Percentiles rank a stretch among this genome's conserved stretches.
phyloP scores from a whole-genome alignment of 2,113 vertebrate genomes.

The Stegastes partitus region DNA sequence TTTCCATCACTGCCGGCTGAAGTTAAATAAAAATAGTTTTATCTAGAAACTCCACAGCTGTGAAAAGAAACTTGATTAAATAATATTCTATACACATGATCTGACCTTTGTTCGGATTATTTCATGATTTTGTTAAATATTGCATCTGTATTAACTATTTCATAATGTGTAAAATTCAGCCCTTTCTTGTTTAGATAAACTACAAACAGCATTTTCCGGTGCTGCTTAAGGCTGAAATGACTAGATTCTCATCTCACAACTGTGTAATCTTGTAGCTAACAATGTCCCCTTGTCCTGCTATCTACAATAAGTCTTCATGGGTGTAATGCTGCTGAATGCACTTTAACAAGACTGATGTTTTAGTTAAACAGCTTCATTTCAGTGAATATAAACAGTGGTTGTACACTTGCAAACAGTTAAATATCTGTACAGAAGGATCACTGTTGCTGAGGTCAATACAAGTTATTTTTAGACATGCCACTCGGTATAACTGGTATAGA shows the following conservation, averaged over 20 bases:
- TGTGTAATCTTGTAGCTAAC: no score
- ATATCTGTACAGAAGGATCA: conserved; percentile 34
- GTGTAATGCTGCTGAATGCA: background rate
- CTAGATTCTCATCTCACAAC: no score
- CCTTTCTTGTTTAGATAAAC: no score
- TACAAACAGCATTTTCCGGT: background rate
- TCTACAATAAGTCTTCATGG: background rate
- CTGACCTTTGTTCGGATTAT: background rate
- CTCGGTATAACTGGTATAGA: conserved; percentile 18
- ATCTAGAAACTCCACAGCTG: no score
- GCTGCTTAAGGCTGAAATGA: no score
- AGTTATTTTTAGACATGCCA: background rate
- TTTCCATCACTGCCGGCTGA: no score
- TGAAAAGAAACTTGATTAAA: no score
- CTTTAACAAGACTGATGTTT: conserved; percentile 37
- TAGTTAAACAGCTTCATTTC: conserved; percentile 49
- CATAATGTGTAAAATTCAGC: no score
- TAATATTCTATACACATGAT: no score
- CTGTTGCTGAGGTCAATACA: conserved; percentile 5
- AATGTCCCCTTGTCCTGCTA: no score
- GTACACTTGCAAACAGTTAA: conserved; percentile 24
- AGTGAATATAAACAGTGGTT: conserved; percentile 23
- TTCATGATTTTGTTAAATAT: background rate
- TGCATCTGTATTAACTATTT: no score
- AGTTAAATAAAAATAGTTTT: no score